A percentile compares a stretch with the other conserved stretches of the same genome.
Conservation (phyloP, 2,797 vertebrate genomes). For the Hippocampus kuda region DNA sequence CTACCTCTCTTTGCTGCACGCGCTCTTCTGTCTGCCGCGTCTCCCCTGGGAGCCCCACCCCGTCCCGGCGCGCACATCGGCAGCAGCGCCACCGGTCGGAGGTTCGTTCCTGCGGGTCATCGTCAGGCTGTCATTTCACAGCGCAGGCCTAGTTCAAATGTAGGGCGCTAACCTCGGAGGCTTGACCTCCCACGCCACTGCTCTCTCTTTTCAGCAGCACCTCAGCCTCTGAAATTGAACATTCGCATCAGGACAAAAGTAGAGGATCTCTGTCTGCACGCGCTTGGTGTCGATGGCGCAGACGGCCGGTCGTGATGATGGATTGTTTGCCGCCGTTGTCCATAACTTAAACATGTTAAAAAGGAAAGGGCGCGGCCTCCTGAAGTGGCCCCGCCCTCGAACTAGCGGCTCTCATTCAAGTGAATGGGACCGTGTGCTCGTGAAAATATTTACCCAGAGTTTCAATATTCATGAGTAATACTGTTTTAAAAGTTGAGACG, state of each 20-base stretch:
- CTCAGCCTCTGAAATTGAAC: conserved; percentile 43
- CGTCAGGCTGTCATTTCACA: conserved; percentile 60
- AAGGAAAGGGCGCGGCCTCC: too few species aligned
- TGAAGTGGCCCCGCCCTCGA: too few species aligned
- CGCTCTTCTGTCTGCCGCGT: conserved; percentile 10
- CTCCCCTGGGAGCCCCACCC: conserved; percentile 21
- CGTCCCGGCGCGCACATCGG: conserved; percentile 35
- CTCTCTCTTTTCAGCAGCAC: conserved; percentile 50
- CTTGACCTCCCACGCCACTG: conserved; percentile 50
- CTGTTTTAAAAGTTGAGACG: too few species aligned
- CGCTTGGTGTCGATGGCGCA: conserved; percentile 16
- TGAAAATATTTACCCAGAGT: too few species aligned
- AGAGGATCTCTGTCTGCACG: conserved; percentile 13
- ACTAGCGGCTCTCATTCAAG: too few species aligned
- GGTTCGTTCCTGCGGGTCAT: conserved; percentile 60
- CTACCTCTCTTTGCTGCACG: conserved; percentile 20
- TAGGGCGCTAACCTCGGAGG: conserved; percentile 50
- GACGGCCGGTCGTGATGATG: conserved; percentile 32
- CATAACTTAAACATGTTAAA: not conserved
- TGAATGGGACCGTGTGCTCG: too few species aligned
- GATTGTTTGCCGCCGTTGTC: not conserved
- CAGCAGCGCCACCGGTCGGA: conserved; percentile 40
- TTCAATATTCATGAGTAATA: too few species aligned
- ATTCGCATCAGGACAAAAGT: conserved; percentile 47
- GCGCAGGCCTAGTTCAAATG: conserved; percentile 45